Evolutionary conservation across 1,140 invertebrate species (phyloP).

Genomic region (Drosophila watanabei): DNA sequence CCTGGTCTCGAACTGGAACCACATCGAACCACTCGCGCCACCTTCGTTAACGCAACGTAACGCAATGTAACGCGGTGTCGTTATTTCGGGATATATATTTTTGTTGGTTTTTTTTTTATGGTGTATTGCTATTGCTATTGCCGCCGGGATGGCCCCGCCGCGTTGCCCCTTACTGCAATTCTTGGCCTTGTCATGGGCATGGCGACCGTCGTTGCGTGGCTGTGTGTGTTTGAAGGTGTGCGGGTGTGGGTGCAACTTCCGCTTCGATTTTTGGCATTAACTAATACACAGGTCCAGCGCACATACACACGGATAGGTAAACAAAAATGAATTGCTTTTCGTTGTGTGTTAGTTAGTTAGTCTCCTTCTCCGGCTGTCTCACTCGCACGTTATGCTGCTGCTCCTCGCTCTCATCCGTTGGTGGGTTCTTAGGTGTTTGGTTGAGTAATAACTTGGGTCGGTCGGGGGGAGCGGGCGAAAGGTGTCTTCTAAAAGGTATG

Average conservation of each 20-base stretch:
- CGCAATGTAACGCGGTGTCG: conserved; percentile 32
- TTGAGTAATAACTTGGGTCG: conserved; percentile 55
- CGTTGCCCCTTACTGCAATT: conserved; percentile 60
- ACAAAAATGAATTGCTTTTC: conserved; percentile 77
- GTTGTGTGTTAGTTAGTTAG: conserved; percentile 60
- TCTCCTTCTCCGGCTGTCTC: conserved; percentile 31
- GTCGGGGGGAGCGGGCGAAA: conserved; percentile 9
- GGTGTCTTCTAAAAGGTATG: conserved; percentile 52
- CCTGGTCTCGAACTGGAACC: conserved; percentile 41
- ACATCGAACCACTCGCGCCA: conserved; percentile 55
- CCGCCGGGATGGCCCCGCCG: conserved; percentile 46
- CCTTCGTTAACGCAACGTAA: conserved; percentile 35
- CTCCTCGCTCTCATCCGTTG: conserved; percentile 26
- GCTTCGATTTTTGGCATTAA: conserved; percentile 78
- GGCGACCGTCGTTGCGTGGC: conserved; percentile 9
- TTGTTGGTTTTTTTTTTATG: conserved; percentile 20
- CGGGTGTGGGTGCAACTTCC: conserved; percentile 62
- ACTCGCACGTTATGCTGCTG: conserved; percentile 31
- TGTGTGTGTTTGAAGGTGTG: conserved; percentile 22
- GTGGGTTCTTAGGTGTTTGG: conserved; percentile 62
- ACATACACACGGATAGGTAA: conserved; percentile 56
- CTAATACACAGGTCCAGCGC: conserved; percentile 67
- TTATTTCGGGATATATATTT: conserved; percentile 20
- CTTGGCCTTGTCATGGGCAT: conserved; percentile 67
- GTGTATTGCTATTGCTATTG: conserved; percentile 63